Percentiles rank a stretch among this genome's conserved stretches.
phyloP scores from a whole-genome alignment of 2,797 vertebrate species.

The Xyrichtys novacula region DNA sequence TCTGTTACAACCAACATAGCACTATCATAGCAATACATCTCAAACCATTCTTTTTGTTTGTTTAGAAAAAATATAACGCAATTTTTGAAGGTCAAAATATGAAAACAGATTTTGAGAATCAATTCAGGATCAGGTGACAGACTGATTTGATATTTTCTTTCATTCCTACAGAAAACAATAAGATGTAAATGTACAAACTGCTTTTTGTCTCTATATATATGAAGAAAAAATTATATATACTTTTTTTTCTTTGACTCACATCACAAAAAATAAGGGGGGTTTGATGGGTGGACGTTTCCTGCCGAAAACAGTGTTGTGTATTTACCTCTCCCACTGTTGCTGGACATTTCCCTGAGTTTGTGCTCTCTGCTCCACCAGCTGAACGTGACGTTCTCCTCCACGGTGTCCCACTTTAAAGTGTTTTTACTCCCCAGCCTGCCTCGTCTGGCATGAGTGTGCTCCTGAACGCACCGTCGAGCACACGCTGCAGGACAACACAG shows the following conservation, averaged over 20 bases:
- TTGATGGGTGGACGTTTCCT: neutral
- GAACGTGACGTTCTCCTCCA: constrained; percentile 72
- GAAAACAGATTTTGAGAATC: too few species aligned
- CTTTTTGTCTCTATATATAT: too few species aligned
- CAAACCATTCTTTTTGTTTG: too few species aligned
- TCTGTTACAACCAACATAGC: too few species aligned
- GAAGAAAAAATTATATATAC: too few species aligned
- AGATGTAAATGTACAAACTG: too few species aligned
- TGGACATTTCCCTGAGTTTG: constrained; percentile 85
- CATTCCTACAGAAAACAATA: too few species aligned
- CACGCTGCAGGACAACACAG: constrained; percentile 77
- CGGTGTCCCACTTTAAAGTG: constrained; percentile 73
- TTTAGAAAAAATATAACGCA: too few species aligned
- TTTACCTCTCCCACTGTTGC: constrained; percentile 86
- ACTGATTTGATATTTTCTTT: too few species aligned
- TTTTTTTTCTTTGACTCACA: neutral
- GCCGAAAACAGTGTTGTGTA: constrained; percentile 46
- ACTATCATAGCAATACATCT: too few species aligned
- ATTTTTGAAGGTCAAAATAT: too few species aligned
- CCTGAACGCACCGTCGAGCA: constrained; percentile 66
- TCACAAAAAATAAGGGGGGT: neutral
- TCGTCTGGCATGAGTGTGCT: constrained; percentile 80
- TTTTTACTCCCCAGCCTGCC: constrained; percentile 76
- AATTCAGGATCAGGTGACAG: too few species aligned
- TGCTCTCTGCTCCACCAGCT: constrained; percentile 75